A percentile compares a stretch with the other conserved stretches of the same genome.
phyloP scores from a whole-genome alignment of 2,797 vertebrate genomes.

The Spheniscus humboldti region DNA sequence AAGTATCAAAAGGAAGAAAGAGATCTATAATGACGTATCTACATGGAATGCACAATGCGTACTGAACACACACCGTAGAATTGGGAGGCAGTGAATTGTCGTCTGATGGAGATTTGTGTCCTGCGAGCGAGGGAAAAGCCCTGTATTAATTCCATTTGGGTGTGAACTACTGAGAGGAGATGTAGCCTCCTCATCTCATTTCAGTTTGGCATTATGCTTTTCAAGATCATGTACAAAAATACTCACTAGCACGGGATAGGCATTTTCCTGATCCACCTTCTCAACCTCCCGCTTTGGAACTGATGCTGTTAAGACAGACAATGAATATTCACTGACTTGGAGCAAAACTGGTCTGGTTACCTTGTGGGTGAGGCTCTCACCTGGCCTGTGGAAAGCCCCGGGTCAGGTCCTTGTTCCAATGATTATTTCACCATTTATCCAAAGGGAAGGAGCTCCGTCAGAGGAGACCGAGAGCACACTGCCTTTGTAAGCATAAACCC shows the following conservation, averaged over 20 bases:
- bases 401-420: background rate
- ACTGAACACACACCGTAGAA: rapidly evolving
- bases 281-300: background rate
- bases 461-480: background rate
- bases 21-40: background rate
- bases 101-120: background rate
- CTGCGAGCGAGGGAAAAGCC: background rate
- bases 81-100: background rate
- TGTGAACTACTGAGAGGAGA: background rate
- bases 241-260: background rate
- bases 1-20: background rate
- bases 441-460: background rate
- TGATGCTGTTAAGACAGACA: background rate
- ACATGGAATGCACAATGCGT: background rate
- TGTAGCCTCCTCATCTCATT: background rate
- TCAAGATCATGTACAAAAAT: background rate
- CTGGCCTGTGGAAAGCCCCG: background rate
- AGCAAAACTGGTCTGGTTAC: background rate
- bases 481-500: background rate
- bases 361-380: background rate
- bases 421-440: background rate
- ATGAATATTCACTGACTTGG: background rate
- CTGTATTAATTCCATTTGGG: background rate
- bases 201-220: background rate
- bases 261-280: background rate